Percentiles rank a stretch among this genome's conserved stretches.
Evolutionary conservation across 2,888 invertebrate species (phyloP).

Genomic region (Chalcosyrphus nemorum): DNA sequence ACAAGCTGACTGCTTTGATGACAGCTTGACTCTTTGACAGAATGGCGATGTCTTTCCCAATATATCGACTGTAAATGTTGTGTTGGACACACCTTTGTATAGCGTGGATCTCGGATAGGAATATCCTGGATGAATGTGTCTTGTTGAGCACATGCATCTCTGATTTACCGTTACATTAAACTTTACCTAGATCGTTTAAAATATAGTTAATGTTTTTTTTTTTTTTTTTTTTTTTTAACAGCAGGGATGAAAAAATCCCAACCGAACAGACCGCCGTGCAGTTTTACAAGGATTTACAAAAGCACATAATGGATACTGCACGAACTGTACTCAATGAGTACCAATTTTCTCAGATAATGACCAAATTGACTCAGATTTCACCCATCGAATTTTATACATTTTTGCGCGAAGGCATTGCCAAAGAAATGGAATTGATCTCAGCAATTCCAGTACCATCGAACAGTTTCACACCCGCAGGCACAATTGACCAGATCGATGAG

Average conservation of each 20-base stretch:
- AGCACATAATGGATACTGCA: constrained; percentile 77
- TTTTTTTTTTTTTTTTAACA: constrained; percentile 58
- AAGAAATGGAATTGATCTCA: constrained; percentile 79
- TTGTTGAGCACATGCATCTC: no score
- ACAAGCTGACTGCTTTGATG: no score
- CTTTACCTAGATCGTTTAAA: no score
- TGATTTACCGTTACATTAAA: no score
- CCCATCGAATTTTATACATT: constrained; percentile 79
- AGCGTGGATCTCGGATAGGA: no score
- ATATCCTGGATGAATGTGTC: no score
- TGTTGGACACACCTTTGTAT: no score
- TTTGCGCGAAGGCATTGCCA: constrained; percentile 79
- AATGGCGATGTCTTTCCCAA: no score
- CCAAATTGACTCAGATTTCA: constrained; percentile 76
- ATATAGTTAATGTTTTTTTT: no score
- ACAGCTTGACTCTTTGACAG: no score
- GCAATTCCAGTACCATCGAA: constrained; percentile 29
- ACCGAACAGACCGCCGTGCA: constrained; percentile 78
- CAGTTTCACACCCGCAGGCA: constrained; percentile 74
- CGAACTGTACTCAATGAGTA: constrained; percentile 77
- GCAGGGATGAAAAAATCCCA: constrained; percentile 77
- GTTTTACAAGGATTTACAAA: constrained; percentile 79
- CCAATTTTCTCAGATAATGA: constrained; percentile 78
- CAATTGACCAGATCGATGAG: constrained; percentile 75
- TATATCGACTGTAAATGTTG: no score